phyloP scores from a whole-genome alignment of 2,113 vertebrate genomes.

The Carollia perspicillata region DNA sequence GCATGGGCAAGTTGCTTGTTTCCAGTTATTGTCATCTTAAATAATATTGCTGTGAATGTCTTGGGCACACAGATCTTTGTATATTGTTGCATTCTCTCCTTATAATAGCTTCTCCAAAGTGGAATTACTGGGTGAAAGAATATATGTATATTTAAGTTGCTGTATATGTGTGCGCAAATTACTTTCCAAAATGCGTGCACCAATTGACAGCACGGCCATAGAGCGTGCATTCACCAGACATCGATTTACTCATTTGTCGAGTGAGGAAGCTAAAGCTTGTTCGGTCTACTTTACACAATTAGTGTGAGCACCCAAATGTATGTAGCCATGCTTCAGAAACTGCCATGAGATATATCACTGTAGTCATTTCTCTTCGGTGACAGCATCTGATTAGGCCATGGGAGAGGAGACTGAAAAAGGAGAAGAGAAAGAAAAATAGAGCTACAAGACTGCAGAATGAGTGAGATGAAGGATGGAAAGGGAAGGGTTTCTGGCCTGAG shows the following conservation, averaged over 20 bases:
- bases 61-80: not conserved
- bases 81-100: not conserved
- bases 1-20: not conserved
- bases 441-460: not conserved
- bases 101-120: not conserved
- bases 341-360: not conserved
- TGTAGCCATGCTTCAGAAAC: not conserved
- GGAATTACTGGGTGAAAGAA: not conserved
- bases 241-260: not conserved
- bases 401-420: not conserved
- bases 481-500: not conserved
- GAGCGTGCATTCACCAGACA: not conserved
- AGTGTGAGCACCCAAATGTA: not conserved
- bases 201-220: not conserved
- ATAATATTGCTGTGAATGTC: not conserved
- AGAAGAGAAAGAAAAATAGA: not conserved
- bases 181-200: not conserved
- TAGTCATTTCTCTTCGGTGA: not conserved
- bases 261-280: not conserved
- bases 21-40: not conserved
- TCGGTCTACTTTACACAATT: not conserved
- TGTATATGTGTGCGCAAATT: not conserved
- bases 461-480: not conserved
- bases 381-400: not conserved
- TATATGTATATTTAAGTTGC: not conserved